Evolutionary conservation across 1,140 invertebrate species (phyloP).

Genomic region (Brachionus paranguensis): DNA sequence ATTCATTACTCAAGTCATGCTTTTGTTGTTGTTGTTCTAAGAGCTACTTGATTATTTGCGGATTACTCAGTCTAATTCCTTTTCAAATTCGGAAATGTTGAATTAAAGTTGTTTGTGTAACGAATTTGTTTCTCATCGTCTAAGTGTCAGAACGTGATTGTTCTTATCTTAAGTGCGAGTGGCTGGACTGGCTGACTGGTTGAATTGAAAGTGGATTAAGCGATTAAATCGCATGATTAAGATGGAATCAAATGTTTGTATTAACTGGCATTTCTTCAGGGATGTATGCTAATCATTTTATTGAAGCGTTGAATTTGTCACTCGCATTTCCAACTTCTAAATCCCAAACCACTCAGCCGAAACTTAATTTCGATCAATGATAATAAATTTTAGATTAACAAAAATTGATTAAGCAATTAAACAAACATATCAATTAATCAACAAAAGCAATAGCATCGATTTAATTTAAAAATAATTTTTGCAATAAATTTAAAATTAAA

Average conservation of each 20-base stretch:
- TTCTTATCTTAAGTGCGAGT: neutral
- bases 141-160: neutral
- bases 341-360: neutral
- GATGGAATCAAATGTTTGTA: neutral
- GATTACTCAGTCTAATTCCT: neutral
- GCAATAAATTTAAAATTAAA: too few relatives aligned
- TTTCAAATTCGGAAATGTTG: slow-evolving; percentile 1
- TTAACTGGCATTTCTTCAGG: neutral
- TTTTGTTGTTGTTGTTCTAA: neutral
- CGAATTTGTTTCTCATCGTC: neutral
- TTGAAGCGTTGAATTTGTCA: neutral
- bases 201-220: neutral
- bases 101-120: neutral
- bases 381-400: neutral
- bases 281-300: neutral
- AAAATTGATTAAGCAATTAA: neutral
- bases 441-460: neutral
- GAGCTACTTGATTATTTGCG: slow-evolving; percentile 4
- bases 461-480: too few relatives aligned
- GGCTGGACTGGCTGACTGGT: neutral
- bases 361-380: neutral
- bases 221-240: slow-evolving; percentile 31
- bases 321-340: neutral
- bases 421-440: neutral
- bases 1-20: neutral